These are phyloP conservation scores for Zhuqinia jingwanae DNA, from an alignment of 2,888 invertebrate species.

Conservation along the genomic window DNA sequence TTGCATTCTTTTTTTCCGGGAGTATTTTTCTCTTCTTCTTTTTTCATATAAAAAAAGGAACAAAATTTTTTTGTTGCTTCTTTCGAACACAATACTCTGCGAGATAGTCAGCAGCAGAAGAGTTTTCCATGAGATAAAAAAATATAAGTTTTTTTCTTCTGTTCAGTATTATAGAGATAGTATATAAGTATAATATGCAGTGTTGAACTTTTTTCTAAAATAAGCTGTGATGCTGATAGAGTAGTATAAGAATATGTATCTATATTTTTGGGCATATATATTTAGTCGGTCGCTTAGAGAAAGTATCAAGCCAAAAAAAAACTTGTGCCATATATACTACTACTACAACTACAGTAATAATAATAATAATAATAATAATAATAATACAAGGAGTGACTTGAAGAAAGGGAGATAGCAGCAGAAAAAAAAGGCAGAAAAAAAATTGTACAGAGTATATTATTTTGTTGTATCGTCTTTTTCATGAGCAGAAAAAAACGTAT, in stretches of 20 bases:
- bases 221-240: background rate
- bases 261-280: background rate
- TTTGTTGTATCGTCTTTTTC: slow-evolving; percentile 30
- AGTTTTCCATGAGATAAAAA: background rate
- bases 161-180: background rate
- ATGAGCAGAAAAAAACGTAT: background rate
- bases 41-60: slow-evolving; percentile 16
- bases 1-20: slow-evolving; percentile 26
- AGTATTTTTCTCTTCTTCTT: background rate
- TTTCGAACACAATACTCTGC: background rate
- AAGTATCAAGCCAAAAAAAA: slow-evolving; percentile 36
- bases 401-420: slow-evolving; percentile 7
- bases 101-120: background rate
- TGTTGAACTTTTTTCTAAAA: background rate
- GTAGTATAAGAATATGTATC: background rate
- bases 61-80: slow-evolving; percentile 34
- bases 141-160: slow-evolving; percentile 31
- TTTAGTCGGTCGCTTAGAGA: background rate
- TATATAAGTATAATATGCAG: background rate
- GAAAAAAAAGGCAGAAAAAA: slow-evolving; percentile 23
- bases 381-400: background rate
- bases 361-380: background rate
- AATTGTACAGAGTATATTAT: slow-evolving; percentile 45
- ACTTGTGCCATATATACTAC: background rate
- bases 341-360: too few relatives aligned